Evolutionary conservation across 2,797 vertebrate genomes (phyloP).

Genomic region (Mycteria americana): DNA sequence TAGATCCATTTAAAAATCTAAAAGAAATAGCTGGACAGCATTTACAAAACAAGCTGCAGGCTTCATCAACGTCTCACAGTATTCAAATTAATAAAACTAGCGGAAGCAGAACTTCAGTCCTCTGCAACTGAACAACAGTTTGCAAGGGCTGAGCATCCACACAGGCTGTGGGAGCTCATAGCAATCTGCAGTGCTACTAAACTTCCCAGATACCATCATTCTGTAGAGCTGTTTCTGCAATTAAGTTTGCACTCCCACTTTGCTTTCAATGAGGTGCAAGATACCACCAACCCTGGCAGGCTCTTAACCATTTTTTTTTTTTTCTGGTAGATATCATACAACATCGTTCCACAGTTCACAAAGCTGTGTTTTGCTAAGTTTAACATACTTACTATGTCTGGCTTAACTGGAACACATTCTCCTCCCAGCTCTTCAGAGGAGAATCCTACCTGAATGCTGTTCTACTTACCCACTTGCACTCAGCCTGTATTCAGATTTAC

Average conservation of each 20-base stretch:
- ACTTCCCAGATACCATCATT: not conserved
- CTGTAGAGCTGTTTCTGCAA: not conserved
- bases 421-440: not conserved
- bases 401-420: not conserved
- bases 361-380: not conserved
- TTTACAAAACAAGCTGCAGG: not conserved
- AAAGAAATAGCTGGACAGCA: not conserved
- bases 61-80: not conserved
- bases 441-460: not conserved
- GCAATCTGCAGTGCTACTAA: not conserved
- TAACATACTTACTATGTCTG: not conserved
- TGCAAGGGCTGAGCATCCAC: not conserved
- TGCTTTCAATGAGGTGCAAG: not conserved
- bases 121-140: not conserved
- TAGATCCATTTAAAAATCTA: not conserved
- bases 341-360: not conserved
- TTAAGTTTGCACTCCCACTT: not conserved
- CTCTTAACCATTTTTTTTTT: not conserved
- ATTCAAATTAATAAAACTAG: not conserved
- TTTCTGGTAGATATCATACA: not conserved
- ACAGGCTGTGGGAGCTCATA: not conserved
- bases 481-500: not conserved
- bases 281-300: not conserved
- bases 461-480: not conserved
- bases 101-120: not conserved